Base-by-base conservation (phyloP, 30 jellyfish, hydroid and myxozoan genomes). In the Chironex yamaguchii region DNA sequence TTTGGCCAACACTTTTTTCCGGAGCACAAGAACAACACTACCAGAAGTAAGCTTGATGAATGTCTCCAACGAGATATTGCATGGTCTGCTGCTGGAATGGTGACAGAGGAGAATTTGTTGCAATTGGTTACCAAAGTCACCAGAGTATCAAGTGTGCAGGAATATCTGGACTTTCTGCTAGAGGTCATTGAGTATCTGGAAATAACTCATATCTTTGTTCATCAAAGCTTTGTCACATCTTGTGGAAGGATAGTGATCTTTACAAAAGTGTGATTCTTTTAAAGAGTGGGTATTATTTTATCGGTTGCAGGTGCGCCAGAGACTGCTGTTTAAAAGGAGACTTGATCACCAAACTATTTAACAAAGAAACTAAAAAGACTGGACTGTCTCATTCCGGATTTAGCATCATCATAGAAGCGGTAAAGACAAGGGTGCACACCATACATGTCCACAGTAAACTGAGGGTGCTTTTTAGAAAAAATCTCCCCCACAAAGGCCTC, bases 281-380 rank as follows among this genome's bases (percentile, higher is more conserved):
- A 24, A 81, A 64, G 91, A 88, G 91, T 13, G 89, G 91, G n/a
- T n/a, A n/a, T n/a, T n/a, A 81, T 81, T 81, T 48, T 75, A 74
- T 58, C 87, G 52, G 79, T 3, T 74, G 1, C 51, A 75, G 2
- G 87, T 74, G 29, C 49, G 29, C 32, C 87, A 74, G 48, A 74
- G 79, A 28, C 79, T 74, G 20, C 50, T 74, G 35, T 74, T 42
- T 54, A 74, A 42, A 29, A 1, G 87, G n/a, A n/a, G n/a, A n/a
- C n/a, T n/a, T n/a, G n/a, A n/a, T n/a, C n/a, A n/a, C n/a, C n/a
- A n/a, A n/a, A n/a, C n/a, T n/a, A n/a, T n/a, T n/a, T n/a, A n/a
- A n/a, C n/a, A n/a, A n/a, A n/a, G n/a, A n/a, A n/a, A n/a, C n/a
- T n/a, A n/a, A n/a, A n/a, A 69, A 42, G 17, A 27, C 86, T 3